Base-by-base conservation (phyloP, 2,888 invertebrate genomes). In the Germaria angustata region DNA sequence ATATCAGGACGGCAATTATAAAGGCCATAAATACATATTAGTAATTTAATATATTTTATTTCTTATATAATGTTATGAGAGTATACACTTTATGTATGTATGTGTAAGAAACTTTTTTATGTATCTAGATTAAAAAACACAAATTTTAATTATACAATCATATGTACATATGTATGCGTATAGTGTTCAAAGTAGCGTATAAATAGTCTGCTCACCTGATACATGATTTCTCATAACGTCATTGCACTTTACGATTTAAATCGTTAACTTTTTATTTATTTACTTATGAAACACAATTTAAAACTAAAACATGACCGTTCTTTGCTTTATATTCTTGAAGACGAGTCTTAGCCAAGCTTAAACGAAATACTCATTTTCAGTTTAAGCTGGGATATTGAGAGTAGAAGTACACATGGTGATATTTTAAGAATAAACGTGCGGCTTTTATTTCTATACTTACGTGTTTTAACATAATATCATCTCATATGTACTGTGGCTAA, bases 311-410 rank as follows among this genome's bases (percentile, higher is more conserved):
- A 66, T 55, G 34, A 68, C 11, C 9, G 41, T 72, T 61, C 24
- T 77, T 57, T 61, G 24, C 41, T 61, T 39, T 41, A n/a, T 36
- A 53, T 49, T 36, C 17, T 51, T 68, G 24, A 51, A 69, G 61
- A 72, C 57, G 63, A 75, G 57, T 65, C 49, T 78, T 41, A 59
- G 17, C 34, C 55, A 63, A 65, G 17, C 63, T 78, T 34, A 69
- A 81, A 51, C 41, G 39, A 77, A 66, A 41, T 73, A n/a, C 32
- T 53, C 22, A 49, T 39, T 75, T 82, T 82, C 22, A 82, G 79
- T 82, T 24, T 65, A 59, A 66, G 41, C 66, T 79, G 59, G 69
- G 39, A 41, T 79, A 59, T 79, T 32, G 65, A 71, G 66, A 59
- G 75, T 66, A 66, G 28, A 65, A 75, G 82, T 66, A 28, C 28